A percentile compares a stretch with the other conserved stretches of the same genome.
Evolutionary conservation across 2,113 vertebrate genomes (phyloP).

Genomic region (Hippocampus barbouri): DNA sequence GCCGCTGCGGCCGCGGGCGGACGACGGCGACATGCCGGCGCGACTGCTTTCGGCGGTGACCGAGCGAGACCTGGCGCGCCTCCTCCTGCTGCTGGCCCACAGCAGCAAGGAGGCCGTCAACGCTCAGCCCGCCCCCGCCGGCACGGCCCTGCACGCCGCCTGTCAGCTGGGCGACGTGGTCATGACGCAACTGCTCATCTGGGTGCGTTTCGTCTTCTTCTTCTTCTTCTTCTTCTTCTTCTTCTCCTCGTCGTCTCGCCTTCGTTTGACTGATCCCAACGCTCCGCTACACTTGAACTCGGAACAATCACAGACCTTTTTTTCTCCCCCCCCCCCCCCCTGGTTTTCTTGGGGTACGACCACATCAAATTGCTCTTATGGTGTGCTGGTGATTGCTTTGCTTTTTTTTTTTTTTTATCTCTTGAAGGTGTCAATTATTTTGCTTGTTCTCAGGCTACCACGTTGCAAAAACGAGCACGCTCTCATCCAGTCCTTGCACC

Average conservation of each 20-base stretch:
- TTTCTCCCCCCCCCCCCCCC: too few species aligned
- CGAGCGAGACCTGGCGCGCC: constrained; percentile 77
- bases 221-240: not conserved
- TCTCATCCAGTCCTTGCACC: too few species aligned
- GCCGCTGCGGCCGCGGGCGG: constrained; percentile 66
- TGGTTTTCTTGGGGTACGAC: too few species aligned
- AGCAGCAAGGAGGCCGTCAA: constrained; percentile 87
- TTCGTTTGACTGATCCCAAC: not conserved
- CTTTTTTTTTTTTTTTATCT: too few species aligned
- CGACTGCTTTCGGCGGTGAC: constrained; percentile 79
- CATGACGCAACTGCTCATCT: constrained; percentile 92
- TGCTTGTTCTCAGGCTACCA: too few species aligned
- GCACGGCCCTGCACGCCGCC: constrained; percentile 83
- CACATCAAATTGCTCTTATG: too few species aligned
- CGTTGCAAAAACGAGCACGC: too few species aligned
- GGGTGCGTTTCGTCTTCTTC: constrained; percentile 72
- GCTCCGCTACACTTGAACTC: too few species aligned
- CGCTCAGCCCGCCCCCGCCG: constrained; percentile 55
- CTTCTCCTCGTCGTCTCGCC: not conserved
- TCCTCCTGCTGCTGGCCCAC: constrained; percentile 89
- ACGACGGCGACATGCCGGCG: constrained; percentile 52
- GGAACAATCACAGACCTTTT: too few species aligned
- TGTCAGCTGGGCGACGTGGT: constrained; percentile 87
- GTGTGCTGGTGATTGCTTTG: too few species aligned
- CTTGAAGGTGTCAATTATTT: too few species aligned